phyloP scores from a whole-genome alignment of 2,113 vertebrate genomes.

The Ophiodon elongatus region DNA sequence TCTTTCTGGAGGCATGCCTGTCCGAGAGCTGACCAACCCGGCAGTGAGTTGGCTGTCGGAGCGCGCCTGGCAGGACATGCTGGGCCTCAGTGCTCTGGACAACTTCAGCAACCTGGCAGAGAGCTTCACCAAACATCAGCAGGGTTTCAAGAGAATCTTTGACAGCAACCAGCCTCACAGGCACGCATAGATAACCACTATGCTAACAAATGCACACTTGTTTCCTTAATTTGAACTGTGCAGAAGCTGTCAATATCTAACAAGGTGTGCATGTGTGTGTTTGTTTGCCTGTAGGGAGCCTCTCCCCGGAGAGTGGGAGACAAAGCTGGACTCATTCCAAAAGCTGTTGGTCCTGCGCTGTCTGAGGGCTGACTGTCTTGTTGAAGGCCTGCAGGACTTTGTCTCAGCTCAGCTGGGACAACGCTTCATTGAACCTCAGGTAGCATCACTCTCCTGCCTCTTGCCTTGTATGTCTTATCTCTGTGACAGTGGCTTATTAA shows the following conservation, averaged over 20 bases:
- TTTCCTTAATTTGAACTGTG: background rate
- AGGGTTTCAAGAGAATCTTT: slow-evolving; percentile 87
- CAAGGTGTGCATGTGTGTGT: slow-evolving; percentile 14
- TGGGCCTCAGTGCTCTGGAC: slow-evolving; percentile 86
- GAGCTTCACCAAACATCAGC: slow-evolving; percentile 81
- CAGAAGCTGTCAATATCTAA: background rate
- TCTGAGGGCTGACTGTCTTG: slow-evolving; percentile 89
- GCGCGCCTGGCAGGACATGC: slow-evolving; percentile 90
- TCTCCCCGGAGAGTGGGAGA: slow-evolving; percentile 87
- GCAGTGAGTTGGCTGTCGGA: slow-evolving; percentile 88
- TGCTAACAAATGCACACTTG: background rate
- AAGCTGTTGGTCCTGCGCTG: slow-evolving; percentile 91
- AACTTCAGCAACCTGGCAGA: slow-evolving; percentile 83
- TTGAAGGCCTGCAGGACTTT: slow-evolving; percentile 93
- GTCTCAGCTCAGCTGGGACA: slow-evolving; percentile 87
- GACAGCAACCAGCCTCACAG: slow-evolving; percentile 91
- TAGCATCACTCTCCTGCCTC: slow-evolving; percentile 28
- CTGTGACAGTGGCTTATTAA: background rate
- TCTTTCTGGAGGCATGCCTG: slow-evolving; percentile 87
- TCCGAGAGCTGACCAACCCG: slow-evolving; percentile 84
- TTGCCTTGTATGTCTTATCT: background rate
- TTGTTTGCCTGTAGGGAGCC: slow-evolving; percentile 78
- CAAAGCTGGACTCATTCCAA: slow-evolving; percentile 89
- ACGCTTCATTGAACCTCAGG: slow-evolving; percentile 92
- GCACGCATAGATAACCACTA: slow-evolving; percentile 58